Evolutionary conservation across 2,113 vertebrate species (phyloP), one percentile per base, ranked within the genome.

Genomic region (Hyla sarda): DNA sequence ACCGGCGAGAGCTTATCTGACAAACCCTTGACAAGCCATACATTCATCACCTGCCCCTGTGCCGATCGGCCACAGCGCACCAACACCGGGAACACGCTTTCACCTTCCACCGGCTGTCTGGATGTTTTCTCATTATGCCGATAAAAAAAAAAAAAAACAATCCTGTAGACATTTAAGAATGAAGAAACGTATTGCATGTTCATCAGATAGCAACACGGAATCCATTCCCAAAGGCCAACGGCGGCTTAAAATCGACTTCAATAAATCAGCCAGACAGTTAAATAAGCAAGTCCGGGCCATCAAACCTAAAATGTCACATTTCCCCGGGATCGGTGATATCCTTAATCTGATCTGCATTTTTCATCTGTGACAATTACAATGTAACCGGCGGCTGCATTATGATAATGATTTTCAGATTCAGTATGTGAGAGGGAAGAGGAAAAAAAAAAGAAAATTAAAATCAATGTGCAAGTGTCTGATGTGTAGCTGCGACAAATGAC

Each of bases 21-120:
- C 84, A 81, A 58, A 9, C n/a, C 34, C 23, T 9, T 86, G 84
- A 81, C 84, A 81, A 52, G n/a, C 23, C 30, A n/a, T 19, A 60
- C 84, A 86, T 60, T 60, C 65, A 86, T 86, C 84, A 73, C 52
- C 19, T 2, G n/a, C n/a, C 60, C n/a, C 23, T 17, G 48, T 8
- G 17, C 32, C 9, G 62, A 28, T 23, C 34, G 37, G 75, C 34
- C 32, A 1, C 58, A 14, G 1, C 25, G 48, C 17, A 0, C 25
- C 37, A 52, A 72, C 45, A 82, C 48, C 23, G 25, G 19, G 28
- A 48, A 56, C 50, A 1, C 48, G 21, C 52, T 47, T 28, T 1
- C 37, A 47, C 28, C 23, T 72, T 34, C 41, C 6, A 21, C 41
- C 69, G 16, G 32, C 19, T 3, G 4, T 34, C 37, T 47, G 45